Evolutionary conservation across 2,797 vertebrate genomes (phyloP), one percentile per base, ranked within the genome.

Genomic region (Acanthiza pusilla): DNA sequence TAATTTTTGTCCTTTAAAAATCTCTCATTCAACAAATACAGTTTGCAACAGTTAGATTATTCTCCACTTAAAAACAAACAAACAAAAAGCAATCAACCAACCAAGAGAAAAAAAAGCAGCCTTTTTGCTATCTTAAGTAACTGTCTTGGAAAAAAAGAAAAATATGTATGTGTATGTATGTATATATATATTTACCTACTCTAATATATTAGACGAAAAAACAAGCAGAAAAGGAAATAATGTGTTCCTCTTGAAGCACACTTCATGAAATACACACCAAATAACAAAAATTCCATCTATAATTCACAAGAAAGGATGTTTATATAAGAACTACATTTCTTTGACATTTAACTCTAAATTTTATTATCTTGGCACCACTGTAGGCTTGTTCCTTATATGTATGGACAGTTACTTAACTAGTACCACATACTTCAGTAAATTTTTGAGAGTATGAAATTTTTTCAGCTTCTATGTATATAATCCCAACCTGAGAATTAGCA

Each of bases 251-350:
- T 27, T 7, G 2, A 76, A 82, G 43, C 9, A 58, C 18, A 13
- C 7, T 68, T 63, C 53, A 55, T 45, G 13, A 27, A 84, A 77
- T 32, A 65, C 23, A 80, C 4, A 72, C 9, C 2, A 1, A 86
- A 34, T 30, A 68, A 66, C 22, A 93, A 50, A 72, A 92, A 76
- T 48, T 81, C 85, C 34, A 54, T n/a, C 47, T 60, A 34, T 58
- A 75, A 81, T 58, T 78, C 62, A 75, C 30, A 81, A 68, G 30
- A 71, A 91, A 90, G n/a, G 78, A 65, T 74, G 84, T 58, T 81
- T 72, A 71, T 11, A 2, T 5, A 81, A 80, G 57, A 77, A 63
- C n/a, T 77, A 60, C 8, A 60, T 60, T 88, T 80, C 18, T 65
- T 88, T 86, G 57, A 84, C 47, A 84, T 86, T 63, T 57, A 88